Percentiles rank a stretch among this genome's conserved stretches.
These are phyloP conservation scores for Drosophila pseudoananassae DNA, from an alignment of 1,140 invertebrate genomes.

Conservation along the genomic window DNA sequence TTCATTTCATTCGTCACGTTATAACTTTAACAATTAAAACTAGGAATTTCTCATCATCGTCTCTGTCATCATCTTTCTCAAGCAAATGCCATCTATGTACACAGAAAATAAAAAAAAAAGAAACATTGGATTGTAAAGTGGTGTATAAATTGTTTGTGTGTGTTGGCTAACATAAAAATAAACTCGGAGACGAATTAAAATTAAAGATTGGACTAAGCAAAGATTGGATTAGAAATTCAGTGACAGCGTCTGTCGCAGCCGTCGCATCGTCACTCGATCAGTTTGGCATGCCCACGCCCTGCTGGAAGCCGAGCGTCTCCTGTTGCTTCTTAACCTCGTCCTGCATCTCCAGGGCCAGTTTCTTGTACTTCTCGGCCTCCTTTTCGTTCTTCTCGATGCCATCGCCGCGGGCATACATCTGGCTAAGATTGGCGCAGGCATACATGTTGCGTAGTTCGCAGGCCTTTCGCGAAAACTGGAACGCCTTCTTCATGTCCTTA, in stretches of 20 bases:
- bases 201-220: conserved; percentile 18
- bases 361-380: conserved; percentile 89
- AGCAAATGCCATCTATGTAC: conserved; percentile 45
- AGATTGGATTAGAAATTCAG: not conserved
- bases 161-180: conserved; percentile 3
- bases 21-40: conserved; percentile 78
- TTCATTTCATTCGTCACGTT: conserved; percentile 22
- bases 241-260: no score
- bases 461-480: conserved; percentile 89
- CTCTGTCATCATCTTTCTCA: not conserved
- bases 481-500: conserved; percentile 91
- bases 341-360: conserved; percentile 88
- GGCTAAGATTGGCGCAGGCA: conserved; percentile 93
- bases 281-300: conserved; percentile 85
- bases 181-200: conserved; percentile 8
- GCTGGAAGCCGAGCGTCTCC: conserved; percentile 87
- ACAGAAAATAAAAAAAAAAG: conserved; percentile 21
- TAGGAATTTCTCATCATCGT: conserved; percentile 51
- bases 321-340: conserved; percentile 87
- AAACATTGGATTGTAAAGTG: not conserved
- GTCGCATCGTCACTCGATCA: conserved; percentile 40
- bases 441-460: conserved; percentile 93
- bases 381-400: conserved; percentile 89
- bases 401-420: conserved; percentile 89
- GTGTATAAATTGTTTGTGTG: not conserved